Conservation (phyloP, 2,113 vertebrate genomes). For the Dasyprocta punctata region DNA sequence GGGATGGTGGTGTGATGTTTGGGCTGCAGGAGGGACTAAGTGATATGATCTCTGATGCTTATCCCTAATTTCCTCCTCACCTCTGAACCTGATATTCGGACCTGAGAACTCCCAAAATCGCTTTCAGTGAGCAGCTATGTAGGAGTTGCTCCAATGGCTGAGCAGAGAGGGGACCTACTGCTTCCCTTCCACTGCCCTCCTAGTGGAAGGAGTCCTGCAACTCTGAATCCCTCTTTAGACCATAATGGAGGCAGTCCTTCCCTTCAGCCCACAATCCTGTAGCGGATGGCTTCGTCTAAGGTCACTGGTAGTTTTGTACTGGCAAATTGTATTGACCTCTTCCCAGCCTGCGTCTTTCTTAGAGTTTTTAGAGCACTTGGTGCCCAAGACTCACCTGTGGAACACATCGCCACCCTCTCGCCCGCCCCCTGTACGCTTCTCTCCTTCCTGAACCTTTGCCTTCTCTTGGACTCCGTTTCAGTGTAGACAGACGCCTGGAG, state of each 20-base stretch:
- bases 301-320: neutral
- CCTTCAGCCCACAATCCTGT: neutral
- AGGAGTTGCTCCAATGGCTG: neutral
- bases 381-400: neutral
- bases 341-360: neutral
- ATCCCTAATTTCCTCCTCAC: neutral
- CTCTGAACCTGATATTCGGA: neutral
- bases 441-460: neutral
- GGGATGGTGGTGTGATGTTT: neutral
- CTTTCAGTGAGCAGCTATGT: neutral
- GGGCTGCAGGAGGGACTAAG: neutral
- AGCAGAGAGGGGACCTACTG: neutral
- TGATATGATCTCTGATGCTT: neutral
- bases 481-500: neutral
- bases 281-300: neutral
- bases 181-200: neutral
- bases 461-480: neutral
- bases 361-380: neutral
- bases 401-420: accelerated
- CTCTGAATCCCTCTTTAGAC: neutral
- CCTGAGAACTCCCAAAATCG: neutral
- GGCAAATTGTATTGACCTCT: neutral
- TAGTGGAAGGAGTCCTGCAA: neutral
- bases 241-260: too few species aligned
- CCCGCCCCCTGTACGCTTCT: accelerated